Evolutionary conservation across 1,140 invertebrate species (phyloP), one percentile per base, ranked within the genome.

Genomic region (Lordiphosa clarofinis): DNA sequence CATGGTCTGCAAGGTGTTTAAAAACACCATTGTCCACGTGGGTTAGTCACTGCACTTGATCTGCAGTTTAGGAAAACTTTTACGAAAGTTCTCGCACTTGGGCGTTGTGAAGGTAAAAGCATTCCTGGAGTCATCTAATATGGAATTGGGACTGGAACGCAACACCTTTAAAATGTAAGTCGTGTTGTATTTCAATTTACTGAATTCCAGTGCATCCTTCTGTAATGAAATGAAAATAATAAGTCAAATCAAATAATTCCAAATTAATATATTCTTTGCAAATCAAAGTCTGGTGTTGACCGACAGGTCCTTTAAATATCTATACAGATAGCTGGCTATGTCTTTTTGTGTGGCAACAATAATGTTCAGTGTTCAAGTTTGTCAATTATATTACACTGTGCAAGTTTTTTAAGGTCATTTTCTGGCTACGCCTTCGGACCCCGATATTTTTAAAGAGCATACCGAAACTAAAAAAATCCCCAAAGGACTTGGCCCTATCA

Each of bases 111-210:
- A 88, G 31, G 60, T 71, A 12, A 78, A 84, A 7, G 62, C 62
- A 31, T 82, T 68, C 8, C 63, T 63, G n/a, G 44, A 56, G 36
- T 73, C 68, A 35, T 71, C 65, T 39, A 84, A 35, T 1, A 84
- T 62, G 33, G 78, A 84, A 11, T 84, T 78, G 3, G 57, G 62
- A 48, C 52, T 74, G 48, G 57, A 53, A 0, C 57, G 70, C 36
- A 69, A 28, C 15, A 64, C 60, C 36, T 69, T 82, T 15, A 88
- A 56, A 42, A 78, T 69, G 33, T 88, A 88, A 7, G 79, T 81
- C 38, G 87, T 88, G 37, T 88, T 87, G 36, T 86, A 88, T 58
- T 87, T 88, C 0, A 88, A 50, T 58, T 86, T 87, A 46, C 68
- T 87, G 35, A 88, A 88, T 47, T 87, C 87, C 50, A 88, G 39